Evolutionary conservation across 92 coral and sea anemone genomes (phyloP).

Genomic region (Palythoa grandiflora): DNA sequence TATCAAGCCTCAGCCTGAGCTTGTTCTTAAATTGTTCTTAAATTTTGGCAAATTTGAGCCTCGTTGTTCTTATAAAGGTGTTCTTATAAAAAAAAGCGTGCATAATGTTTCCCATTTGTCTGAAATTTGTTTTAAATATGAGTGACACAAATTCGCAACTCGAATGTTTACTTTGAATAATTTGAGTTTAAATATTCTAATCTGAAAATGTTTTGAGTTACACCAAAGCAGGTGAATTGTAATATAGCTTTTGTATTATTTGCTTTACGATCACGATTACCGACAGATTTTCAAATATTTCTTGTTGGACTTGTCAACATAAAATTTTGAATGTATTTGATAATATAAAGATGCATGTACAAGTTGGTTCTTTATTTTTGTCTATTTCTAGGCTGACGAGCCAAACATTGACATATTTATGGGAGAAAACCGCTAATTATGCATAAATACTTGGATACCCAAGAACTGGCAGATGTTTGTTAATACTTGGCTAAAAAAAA

Average conservation of each 20-base stretch:
- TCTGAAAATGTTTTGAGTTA: background rate
- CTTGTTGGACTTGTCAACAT: conserved; percentile 24
- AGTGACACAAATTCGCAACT: background rate
- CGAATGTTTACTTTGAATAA: background rate
- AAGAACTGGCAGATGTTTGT: background rate
- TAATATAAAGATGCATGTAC: background rate
- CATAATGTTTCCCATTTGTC: no score
- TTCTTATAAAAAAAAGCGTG: no score
- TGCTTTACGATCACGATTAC: background rate
- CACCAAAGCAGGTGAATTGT: conserved; percentile 26
- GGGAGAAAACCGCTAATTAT: background rate
- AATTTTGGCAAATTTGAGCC: no score
- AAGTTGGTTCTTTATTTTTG: background rate
- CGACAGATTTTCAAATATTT: conserved; percentile 29
- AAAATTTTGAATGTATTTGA: background rate
- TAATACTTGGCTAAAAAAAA: background rate
- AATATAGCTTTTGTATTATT: conserved; percentile 5
- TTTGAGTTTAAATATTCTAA: conserved; percentile 8
- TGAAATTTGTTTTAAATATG: no score
- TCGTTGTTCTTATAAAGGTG: no score
- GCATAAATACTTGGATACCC: background rate
- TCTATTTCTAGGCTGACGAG: background rate
- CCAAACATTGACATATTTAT: background rate
- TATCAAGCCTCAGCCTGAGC: no score
- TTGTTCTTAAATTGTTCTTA: no score